Evolutionary conservation across 2,797 vertebrate genomes (phyloP).

Genomic region (Falco rusticolus): DNA sequence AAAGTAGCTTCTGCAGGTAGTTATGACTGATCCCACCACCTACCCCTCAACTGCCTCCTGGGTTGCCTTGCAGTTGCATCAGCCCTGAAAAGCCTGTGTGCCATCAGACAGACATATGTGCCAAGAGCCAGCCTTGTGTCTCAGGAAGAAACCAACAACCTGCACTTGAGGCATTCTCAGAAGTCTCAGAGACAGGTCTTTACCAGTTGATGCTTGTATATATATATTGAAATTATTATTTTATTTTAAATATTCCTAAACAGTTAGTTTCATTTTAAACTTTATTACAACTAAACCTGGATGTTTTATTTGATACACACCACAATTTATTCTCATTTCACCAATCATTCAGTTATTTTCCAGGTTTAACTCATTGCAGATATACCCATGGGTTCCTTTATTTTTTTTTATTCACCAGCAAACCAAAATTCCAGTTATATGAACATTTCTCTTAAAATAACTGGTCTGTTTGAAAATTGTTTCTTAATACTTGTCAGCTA

Average conservation of each 20-base stretch:
- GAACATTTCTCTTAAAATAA: neutral
- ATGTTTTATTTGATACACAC: neutral
- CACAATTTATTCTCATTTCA: neutral
- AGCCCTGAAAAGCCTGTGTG: neutral
- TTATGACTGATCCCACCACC: neutral
- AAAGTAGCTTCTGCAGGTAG: neutral
- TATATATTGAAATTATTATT: neutral
- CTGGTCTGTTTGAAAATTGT: neutral
- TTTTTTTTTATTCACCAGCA: neutral
- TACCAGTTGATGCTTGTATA: neutral
- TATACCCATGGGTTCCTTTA: accelerated
- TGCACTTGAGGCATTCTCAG: neutral
- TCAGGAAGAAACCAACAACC: neutral
- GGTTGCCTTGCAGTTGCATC: neutral
- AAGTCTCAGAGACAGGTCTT: neutral
- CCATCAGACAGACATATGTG: accelerated
- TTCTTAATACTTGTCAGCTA: neutral
- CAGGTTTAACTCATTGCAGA: neutral
- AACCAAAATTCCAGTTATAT: neutral
- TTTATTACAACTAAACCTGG: neutral
- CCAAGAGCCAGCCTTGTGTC: neutral
- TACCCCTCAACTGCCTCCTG: neutral
- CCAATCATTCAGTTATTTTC: neutral
- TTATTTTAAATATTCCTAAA: neutral
- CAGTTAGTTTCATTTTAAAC: neutral